Percentiles rank a stretch among this genome's conserved stretches.
Conservation (phyloP, 2,113 vertebrate species). For the Phoenicopterus ruber region DNA sequence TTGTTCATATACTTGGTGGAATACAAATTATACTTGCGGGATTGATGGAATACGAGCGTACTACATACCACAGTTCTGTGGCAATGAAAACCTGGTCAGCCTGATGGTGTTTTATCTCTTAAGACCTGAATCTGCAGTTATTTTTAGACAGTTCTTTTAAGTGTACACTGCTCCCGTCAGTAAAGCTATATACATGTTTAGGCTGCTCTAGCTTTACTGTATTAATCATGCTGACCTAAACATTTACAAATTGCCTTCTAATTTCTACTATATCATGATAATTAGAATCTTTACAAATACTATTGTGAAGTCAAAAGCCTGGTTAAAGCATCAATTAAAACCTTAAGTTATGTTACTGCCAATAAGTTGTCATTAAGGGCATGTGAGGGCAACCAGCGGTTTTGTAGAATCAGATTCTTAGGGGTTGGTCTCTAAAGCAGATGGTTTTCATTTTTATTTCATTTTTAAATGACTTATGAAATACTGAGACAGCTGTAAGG, state of each 20-base stretch:
- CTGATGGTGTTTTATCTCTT: not conserved
- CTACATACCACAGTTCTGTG: not conserved
- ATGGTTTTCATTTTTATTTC: constrained; percentile 35
- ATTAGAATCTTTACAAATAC: constrained; percentile 55
- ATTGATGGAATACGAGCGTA: not conserved
- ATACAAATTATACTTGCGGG: not conserved
- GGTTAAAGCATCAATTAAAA: constrained; percentile 43
- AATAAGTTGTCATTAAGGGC: constrained; percentile 55
- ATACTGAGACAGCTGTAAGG: not conserved
- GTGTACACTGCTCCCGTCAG: not conserved
- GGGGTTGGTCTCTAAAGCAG: not conserved
- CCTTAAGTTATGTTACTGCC: constrained; percentile 52
- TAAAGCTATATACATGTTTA: not conserved
- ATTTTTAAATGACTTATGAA: not conserved
- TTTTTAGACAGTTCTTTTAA: not conserved
- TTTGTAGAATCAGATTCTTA: constrained; percentile 8
- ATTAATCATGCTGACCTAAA: not conserved
- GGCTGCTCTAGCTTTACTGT: not conserved
- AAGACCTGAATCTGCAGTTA: not conserved
- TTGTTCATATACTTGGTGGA: not conserved
- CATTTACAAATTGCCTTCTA: constrained; percentile 47
- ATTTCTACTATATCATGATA: constrained; percentile 41
- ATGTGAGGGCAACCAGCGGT: not conserved
- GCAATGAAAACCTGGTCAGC: not conserved
- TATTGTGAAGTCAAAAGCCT: constrained; percentile 21